phyloP scores from a whole-genome alignment of 2,797 vertebrate species.

The Notolabrus celidotus region DNA sequence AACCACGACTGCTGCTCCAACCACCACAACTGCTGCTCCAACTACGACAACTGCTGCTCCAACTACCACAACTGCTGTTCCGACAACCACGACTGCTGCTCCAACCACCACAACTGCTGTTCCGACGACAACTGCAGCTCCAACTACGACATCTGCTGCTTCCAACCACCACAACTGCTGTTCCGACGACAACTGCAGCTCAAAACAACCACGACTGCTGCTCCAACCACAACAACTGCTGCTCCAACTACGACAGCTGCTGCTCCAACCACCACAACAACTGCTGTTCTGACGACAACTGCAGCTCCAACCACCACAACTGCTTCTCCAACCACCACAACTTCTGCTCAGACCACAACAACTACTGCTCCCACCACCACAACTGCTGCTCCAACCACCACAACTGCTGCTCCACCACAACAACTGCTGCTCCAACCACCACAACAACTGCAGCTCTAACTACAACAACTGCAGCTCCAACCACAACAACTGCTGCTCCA shows the following conservation, averaged over 20 bases:
- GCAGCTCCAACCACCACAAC: too few relatives aligned
- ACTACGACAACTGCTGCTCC: background rate
- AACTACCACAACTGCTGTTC: fast-evolving
- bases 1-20: background rate
- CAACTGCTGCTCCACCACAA: too few relatives aligned
- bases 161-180: background rate
- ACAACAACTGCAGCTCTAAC: background rate
- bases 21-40: background rate
- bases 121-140: background rate
- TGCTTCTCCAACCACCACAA: too few relatives aligned
- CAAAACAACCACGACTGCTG: background rate
- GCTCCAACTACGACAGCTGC: background rate
- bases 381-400: background rate
- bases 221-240: background rate
- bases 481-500: background rate
- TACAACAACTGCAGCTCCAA: background rate
- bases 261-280: background rate
- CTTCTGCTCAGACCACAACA: too few relatives aligned
- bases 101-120: background rate
- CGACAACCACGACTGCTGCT: background rate
- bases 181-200: background rate
- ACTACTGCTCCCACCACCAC: too few relatives aligned
- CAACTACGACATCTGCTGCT: constrained; percentile 1
- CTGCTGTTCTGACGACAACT: background rate
- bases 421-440: fast-evolving